Base-by-base conservation (phyloP, 2,113 vertebrate genomes). In the Dicaeum eximium region DNA sequence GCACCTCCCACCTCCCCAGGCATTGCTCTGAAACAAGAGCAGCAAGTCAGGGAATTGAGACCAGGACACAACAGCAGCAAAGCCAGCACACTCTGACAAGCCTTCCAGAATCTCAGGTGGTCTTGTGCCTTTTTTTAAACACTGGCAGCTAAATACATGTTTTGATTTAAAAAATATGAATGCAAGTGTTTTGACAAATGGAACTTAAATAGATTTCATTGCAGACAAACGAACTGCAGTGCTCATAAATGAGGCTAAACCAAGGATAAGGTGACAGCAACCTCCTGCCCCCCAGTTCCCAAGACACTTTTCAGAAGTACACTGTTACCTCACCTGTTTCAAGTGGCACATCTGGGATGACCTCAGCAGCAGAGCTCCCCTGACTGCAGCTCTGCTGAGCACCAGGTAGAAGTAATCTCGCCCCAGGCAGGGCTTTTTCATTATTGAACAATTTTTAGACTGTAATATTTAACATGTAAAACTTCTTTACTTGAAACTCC, bases 41-140 rank as follows among this genome's bases (percentile, higher is more conserved):
- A 88, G 62, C 57, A 33, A 37, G 14, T 7, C 17, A 27, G 22
- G 30, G 33, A 58, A 42, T 31, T 25, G 8, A 38, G 50, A 81
- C 47, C 44, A 80, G 54, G 62, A 30, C 11, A 2, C 21, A 42
- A 16, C 1, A 33, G 58, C 25, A 61, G 47, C 66, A 82, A 57
- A 85, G n/a, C 18, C 77, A 86, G 67, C 40, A 30, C 0, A 0
- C 0, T 1, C 40, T 45, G 67, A 37, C 38, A 66, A 27, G 10
- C 64, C 47, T 61, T 53, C 54, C 64, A 78, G 56, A 78, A 47
- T 9, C 47, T 38, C 54, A 78, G 56, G 47, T 61, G 54, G 28
- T 60, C 64, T n/a, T 6, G 20, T 5, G 47, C 8, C 45, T 61
- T 78, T 45, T 50, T 20, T 61, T n/a, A 69, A 70, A 61, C 38